phyloP scores from a whole-genome alignment of 2,113 vertebrate species.

The Oncorhynchus keta region DNA sequence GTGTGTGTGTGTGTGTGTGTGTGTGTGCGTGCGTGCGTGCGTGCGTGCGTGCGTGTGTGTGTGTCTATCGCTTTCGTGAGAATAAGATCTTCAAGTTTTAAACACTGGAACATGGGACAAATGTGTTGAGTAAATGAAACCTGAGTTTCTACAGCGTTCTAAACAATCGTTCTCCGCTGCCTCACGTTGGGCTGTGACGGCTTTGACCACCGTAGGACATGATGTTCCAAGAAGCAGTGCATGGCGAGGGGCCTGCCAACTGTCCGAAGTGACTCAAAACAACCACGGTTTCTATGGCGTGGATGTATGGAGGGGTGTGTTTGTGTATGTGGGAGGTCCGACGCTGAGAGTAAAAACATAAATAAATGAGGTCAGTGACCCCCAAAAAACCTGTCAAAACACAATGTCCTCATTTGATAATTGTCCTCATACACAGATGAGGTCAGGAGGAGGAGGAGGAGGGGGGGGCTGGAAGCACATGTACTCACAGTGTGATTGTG shows the following conservation, averaged over 20 bases:
- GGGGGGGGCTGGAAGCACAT: neutral
- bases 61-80: no score
- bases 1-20: no score
- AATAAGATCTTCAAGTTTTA: no score
- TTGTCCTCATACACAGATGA: slow-evolving; percentile 67
- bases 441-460: slow-evolving; percentile 39
- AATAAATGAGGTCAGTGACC: slow-evolving; percentile 54
- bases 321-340: slow-evolving; percentile 5
- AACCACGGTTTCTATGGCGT: slow-evolving; percentile 47
- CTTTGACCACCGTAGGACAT: slow-evolving; percentile 51
- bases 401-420: slow-evolving; percentile 69
- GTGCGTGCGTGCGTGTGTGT: no score
- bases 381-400: slow-evolving; percentile 61
- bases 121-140: no score
- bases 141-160: slow-evolving; percentile 32
- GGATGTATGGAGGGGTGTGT: slow-evolving; percentile 40
- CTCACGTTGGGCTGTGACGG: slow-evolving; percentile 52
- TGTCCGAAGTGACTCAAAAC: slow-evolving; percentile 32
- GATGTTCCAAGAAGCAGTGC: slow-evolving; percentile 55
- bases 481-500: neutral
- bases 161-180: slow-evolving; percentile 58
- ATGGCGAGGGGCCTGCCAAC: slow-evolving; percentile 48
- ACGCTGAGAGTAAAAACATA: slow-evolving; percentile 40
- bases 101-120: no score
- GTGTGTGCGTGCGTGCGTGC: no score